phyloP scores from a whole-genome alignment of 1,140 invertebrate species.

The Lepidurus arcticus region DNA sequence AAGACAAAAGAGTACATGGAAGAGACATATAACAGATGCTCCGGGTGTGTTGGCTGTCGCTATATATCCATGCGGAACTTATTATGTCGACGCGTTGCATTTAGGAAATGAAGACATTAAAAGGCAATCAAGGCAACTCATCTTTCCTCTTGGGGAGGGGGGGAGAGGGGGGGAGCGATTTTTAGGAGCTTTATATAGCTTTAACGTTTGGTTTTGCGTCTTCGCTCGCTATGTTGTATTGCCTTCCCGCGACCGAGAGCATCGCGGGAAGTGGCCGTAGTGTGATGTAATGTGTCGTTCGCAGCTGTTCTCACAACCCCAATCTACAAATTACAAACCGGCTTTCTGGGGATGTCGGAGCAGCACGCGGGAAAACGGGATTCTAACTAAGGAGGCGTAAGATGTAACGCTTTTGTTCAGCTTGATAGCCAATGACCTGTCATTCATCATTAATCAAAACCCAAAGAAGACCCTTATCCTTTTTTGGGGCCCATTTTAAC shows the following conservation, averaged over 20 bases:
- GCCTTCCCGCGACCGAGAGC: background rate
- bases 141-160: no score
- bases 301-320: background rate
- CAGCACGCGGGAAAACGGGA: background rate
- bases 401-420: background rate
- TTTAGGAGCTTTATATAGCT: no score
- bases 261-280: background rate
- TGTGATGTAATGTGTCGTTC: conserved; percentile 1
- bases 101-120: no score
- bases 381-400: background rate
- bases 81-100: no score
- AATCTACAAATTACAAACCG: background rate
- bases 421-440: conserved; percentile 3
- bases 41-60: no score
- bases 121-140: no score
- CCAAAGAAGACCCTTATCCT: background rate
- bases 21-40: no score
- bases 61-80: no score
- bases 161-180: no score
- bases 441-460: background rate
- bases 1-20: no score
- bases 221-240: background rate
- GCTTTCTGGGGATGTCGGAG: background rate
- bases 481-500: background rate
- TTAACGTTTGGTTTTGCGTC: background rate